Evolutionary conservation across 1,140 invertebrate species (phyloP), one percentile per base, ranked within the genome.

Genomic region (Grapholita molesta): DNA sequence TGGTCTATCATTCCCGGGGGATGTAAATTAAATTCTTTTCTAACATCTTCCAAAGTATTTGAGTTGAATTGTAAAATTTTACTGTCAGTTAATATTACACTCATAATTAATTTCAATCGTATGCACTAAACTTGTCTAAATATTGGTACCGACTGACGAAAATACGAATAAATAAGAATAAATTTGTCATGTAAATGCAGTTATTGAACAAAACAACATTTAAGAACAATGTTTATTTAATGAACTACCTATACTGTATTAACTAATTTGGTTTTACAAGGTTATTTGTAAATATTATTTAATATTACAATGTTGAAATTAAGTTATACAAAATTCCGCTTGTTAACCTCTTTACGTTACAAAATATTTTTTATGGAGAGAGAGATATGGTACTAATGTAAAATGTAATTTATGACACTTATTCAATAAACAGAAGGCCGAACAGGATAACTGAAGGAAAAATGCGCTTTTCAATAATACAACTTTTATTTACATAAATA

Each of bases 11-110:
- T 67, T 21, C 53, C 68, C 23, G 69, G 64, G 4, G 73, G 70
- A 2, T 77, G 72, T 12, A 76, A 66, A 35, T 70, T 67, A 61
- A 70, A 64, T 24, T 72, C 53, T 38, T 74, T 74, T 67, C 75
- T 55, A 5, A 55, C 52, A 55, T 55, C 2, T 55, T 25, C 21
- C 24, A 55, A 23, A 55, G 52, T 55, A 12, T 55, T 55, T 23
- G 52, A 11, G 24, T 25, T 23, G n/a, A 55, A 55, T 25, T 55
- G 9, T 25, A 55, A 55, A 55, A 55, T 25, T n/a, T 55, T 55
- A 8, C 12, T 55, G 21, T 25, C 12, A n/a, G 6, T 48, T 21
- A 48, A 48, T 48, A 1, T 48, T 18, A 48, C 7, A 48, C 7
- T 48, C 42, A 48, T 48, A n/a, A 8, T 48, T 18, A 48, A 48